Evolutionary conservation across 2,888 invertebrate genomes (phyloP).

Genomic region (Tachina fera): DNA sequence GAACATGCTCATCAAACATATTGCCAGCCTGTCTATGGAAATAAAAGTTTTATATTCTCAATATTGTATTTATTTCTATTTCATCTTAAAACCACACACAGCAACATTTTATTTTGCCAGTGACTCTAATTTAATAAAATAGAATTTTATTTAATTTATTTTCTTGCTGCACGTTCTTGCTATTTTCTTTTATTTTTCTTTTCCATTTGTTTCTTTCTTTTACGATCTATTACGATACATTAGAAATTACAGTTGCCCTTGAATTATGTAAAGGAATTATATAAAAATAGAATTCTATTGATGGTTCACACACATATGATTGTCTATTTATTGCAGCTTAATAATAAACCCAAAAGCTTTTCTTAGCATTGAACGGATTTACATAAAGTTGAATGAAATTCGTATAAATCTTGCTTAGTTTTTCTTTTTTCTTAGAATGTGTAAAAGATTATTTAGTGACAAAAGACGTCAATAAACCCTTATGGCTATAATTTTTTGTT

Average conservation of each 20-base stretch:
- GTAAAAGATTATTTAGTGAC: background rate
- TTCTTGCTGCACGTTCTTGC: constrained; percentile 1
- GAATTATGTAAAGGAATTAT: constrained; percentile 1
- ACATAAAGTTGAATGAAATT: background rate
- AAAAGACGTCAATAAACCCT: no score
- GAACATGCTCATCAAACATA: no score
- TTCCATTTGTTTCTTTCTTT: constrained; percentile 7
- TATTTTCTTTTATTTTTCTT: background rate
- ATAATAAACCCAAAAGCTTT: background rate
- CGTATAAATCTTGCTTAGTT: background rate
- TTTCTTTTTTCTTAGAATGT: background rate
- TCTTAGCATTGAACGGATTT: background rate
- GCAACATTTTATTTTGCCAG: constrained; percentile 32
- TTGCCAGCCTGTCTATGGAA: no score
- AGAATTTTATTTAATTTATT: constrained; percentile 12
- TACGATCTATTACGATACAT: constrained; percentile 27
- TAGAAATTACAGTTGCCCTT: constrained; percentile 2
- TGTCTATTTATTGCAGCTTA: background rate
- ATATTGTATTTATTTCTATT: constrained; percentile 26
- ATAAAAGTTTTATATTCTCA: constrained; percentile 17
- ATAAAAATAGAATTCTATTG: constrained; percentile 31
- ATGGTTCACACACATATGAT: background rate
- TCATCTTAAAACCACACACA: constrained; percentile 7
- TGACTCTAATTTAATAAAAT: constrained; percentile 46
- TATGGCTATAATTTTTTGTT: no score